A percentile compares a stretch with the other conserved stretches of the same genome.
Conservation (phyloP, 2,113 vertebrate species). For the Rhadina sibilatrix region DNA sequence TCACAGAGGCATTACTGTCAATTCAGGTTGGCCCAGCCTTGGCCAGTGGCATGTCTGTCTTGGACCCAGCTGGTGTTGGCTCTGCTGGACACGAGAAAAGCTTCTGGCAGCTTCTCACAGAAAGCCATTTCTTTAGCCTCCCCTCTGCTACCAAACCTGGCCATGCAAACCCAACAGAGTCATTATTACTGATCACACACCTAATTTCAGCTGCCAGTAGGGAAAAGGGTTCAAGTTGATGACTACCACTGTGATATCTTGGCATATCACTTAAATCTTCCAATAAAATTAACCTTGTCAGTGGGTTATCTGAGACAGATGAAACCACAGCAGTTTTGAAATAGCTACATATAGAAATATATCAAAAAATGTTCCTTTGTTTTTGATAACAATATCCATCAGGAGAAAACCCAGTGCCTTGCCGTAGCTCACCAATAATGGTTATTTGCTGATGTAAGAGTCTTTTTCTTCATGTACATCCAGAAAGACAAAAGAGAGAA, state of each 20-base stretch:
- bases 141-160: background rate
- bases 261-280: background rate
- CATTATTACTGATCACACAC: background rate
- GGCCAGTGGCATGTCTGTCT: fast-evolving
- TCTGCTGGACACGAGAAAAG: background rate
- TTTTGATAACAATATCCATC: background rate
- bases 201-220: background rate
- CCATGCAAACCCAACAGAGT: background rate
- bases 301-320: background rate
- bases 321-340: background rate
- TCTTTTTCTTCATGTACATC: background rate
- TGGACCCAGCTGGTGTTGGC: background rate
- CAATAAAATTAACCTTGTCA: background rate
- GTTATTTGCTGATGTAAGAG: background rate
- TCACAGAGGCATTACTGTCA: background rate
- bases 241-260: background rate
- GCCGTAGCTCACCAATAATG: background rate
- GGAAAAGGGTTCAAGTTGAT: background rate
- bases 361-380: background rate
- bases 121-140: background rate
- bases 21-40: background rate
- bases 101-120: background rate
- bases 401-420: background rate
- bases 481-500: background rate
- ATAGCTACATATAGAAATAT: background rate